A percentile compares a stretch with the other conserved stretches of the same genome.
Conservation (phyloP, 2,113 vertebrate species). For the Sturnus vulgaris region DNA sequence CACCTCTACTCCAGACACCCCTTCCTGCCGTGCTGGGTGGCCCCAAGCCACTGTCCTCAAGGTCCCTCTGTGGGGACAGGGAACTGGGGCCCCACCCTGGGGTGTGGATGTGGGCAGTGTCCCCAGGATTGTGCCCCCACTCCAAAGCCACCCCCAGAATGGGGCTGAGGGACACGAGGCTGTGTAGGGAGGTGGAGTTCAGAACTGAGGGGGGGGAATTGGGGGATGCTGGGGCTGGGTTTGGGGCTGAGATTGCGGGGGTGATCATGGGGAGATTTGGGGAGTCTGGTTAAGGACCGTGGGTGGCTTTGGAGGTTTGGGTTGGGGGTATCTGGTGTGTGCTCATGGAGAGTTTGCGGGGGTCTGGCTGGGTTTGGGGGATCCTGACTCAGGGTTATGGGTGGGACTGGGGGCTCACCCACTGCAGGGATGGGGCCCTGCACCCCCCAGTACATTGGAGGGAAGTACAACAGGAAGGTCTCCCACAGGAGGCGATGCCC, state of each 20-base stretch:
- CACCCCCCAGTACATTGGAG: rapidly evolving
- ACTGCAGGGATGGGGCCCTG: too few relatives aligned
- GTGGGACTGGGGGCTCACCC: not conserved
- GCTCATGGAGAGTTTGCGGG: not conserved
- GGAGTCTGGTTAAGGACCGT: not conserved
- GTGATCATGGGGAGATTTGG: not conserved
- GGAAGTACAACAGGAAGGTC: not conserved
- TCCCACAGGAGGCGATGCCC: not conserved
- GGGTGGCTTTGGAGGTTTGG: not conserved
- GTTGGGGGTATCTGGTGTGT: too few relatives aligned
- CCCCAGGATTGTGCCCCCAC: too few relatives aligned
- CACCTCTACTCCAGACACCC: not conserved
- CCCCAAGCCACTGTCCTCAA: not conserved
- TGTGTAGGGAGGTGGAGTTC: not conserved
- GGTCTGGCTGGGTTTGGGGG: not conserved
- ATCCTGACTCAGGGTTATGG: too few relatives aligned
- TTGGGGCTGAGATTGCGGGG: not conserved
- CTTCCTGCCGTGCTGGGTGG: not conserved
- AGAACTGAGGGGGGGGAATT: too few relatives aligned
- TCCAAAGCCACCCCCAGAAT: not conserved
- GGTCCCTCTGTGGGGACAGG: rapidly evolving
- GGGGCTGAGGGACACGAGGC: too few relatives aligned
- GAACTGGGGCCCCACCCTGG: rapidly evolving
- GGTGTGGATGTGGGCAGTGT: not conserved
- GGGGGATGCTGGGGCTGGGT: too few relatives aligned